Evolutionary conservation across 2,888 invertebrate genomes (phyloP), one percentile per base, ranked within the genome.

Genomic region (Rambutsinella grinnellia): DNA sequence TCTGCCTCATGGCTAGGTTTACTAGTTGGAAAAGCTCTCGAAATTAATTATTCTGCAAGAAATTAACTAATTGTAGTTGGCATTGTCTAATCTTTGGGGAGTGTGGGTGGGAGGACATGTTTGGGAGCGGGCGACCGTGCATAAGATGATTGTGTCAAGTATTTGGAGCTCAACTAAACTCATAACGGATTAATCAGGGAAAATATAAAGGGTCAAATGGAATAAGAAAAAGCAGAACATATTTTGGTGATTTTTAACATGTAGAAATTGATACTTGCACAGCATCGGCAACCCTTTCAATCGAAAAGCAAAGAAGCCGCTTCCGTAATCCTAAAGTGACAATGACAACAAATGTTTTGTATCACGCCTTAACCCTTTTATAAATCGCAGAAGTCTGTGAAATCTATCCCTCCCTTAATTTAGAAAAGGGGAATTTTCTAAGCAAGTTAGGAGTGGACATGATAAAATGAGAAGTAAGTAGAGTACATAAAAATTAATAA

Each of bases 281-380:
- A n/a, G n/a, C n/a, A 54, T 56, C 63, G 57, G 63, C 58, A 57
- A 57, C 60, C 23, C 58, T 28, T 36, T 58, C 66, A 60, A 60
- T 66, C 47, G 74, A 66, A 60, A 66, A 74, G 66, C 46, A 74
- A 74, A 74, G 66, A 53, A 66, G 28, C 74, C 74, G 74, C 66
- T 47, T 13, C 6, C 46, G 19, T 74, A 74, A 74, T 74, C 74
- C 74, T 27, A 54, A 74, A 66, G 54, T 66, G 74, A 74, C 66
- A 66, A 74, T 66, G 66, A 74, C 74, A 74, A 74, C 66, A 66
- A 74, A 74, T 66, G 74, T 54, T 74, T 74, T 74, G 60, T 74
- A 63, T 71, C 74, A 74, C 74, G 74, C 74, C 74, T 72, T 74
- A 74, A 66, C 74, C 74, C 74, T 74, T 74, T 74, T 74, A n/a